Conservation (phyloP, 1,140 invertebrate genomes). For the Drosophila arawakana region DNA sequence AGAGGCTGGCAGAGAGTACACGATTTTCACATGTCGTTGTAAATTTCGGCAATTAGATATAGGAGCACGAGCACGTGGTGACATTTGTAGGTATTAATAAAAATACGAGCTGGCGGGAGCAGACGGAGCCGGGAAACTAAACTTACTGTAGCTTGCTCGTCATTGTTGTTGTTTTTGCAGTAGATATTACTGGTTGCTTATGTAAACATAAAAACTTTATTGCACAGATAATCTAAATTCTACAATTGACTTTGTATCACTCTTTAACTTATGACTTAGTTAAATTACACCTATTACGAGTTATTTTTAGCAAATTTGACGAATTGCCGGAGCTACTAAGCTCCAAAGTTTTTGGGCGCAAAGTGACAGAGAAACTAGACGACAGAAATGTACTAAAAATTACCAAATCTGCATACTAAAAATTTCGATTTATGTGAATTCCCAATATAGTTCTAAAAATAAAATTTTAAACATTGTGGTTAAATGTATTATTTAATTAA, state of each 20-base stretch:
- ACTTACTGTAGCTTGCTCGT: constrained; percentile 73
- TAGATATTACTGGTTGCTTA: constrained; percentile 49
- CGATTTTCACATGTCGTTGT: constrained; percentile 69
- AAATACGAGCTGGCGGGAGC: not conserved
- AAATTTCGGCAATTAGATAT: constrained; percentile 68
- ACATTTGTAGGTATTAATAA: constrained; percentile 32
- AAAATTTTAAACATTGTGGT: not conserved
- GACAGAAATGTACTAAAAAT: constrained; percentile 25
- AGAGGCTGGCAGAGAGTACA: constrained; percentile 22
- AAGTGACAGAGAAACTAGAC: constrained; percentile 21
- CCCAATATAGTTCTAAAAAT: not conserved
- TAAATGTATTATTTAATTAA: not conserved
- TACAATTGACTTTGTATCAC: constrained; percentile 28
- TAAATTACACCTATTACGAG: constrained; percentile 40
- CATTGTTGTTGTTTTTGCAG: constrained; percentile 58
- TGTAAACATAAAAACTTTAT: constrained; percentile 76
- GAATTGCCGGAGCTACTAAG: constrained; percentile 24
- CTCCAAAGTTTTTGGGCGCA: constrained; percentile 43
- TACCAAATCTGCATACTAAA: not conserved
- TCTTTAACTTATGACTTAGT: constrained; percentile 49
- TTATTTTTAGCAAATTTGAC: constrained; percentile 36
- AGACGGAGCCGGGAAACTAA: not conserved
- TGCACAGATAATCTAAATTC: constrained; percentile 45
- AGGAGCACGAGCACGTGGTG: constrained; percentile 39
- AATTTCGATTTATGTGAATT: not conserved